phyloP scores from a whole-genome alignment of 2,888 invertebrate species.

The Arctia plantaginis region DNA sequence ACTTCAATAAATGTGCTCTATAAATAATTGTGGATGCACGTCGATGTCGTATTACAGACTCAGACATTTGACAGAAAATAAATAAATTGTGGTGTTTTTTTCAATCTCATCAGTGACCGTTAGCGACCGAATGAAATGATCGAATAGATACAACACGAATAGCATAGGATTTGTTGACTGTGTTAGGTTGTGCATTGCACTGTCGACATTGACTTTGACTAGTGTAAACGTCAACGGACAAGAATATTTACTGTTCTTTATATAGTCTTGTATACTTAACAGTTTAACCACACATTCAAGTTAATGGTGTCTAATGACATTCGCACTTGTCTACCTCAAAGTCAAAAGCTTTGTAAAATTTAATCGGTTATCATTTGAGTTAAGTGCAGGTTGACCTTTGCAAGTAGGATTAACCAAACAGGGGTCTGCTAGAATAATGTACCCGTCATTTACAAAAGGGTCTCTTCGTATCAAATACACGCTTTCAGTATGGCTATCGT shows the following conservation, averaged over 20 bases:
- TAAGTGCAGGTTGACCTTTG: constrained; percentile 28
- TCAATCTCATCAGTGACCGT: constrained; percentile 50
- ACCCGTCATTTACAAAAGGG: background rate
- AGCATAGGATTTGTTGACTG: constrained; percentile 58
- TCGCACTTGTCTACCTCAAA: background rate
- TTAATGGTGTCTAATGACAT: constrained; percentile 11
- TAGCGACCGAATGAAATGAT: constrained; percentile 25
- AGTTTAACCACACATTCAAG: background rate
- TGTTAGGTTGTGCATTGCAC: constrained; percentile 39
- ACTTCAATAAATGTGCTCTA: constrained; percentile 18
- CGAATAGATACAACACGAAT: constrained; percentile 42
- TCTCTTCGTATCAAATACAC: background rate
- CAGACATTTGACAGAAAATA: constrained; percentile 20
- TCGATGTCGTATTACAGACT: background rate
- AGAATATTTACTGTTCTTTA: background rate
- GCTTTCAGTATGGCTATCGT: background rate
- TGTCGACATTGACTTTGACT: background rate
- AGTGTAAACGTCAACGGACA: background rate
- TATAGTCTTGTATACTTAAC: background rate
- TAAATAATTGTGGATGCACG: background rate
- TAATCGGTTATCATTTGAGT: constrained; percentile 30
- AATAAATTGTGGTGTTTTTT: constrained; percentile 53
- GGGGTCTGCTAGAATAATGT: constrained; percentile 24
- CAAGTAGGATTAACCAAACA: constrained; percentile 24
- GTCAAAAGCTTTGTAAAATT: constrained; percentile 8